These are phyloP conservation scores for Linnaemya vulpina DNA, from an alignment of 2,888 invertebrate species.

Conservation along the genomic window DNA sequence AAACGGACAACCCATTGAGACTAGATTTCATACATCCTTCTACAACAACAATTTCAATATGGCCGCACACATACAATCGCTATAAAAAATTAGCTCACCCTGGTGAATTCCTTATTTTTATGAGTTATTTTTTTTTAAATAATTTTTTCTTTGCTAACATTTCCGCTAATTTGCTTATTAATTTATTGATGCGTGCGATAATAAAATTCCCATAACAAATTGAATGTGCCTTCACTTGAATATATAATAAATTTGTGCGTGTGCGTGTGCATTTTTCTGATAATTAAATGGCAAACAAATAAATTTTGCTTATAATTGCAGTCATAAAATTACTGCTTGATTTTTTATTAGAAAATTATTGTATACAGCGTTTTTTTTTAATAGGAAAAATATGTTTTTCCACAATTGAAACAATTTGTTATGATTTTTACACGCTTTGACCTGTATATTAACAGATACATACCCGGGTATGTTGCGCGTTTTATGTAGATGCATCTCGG, in stretches of 20 bases:
- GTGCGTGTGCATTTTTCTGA: neutral
- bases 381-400: neutral
- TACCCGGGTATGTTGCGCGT: too few species aligned
- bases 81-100: neutral
- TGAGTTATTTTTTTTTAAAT: constrained; percentile 3
- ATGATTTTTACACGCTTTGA: too few species aligned
- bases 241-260: neutral
- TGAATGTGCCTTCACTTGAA: constrained; percentile 12
- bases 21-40: too few species aligned
- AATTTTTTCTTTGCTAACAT: neutral
- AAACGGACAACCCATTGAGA: too few species aligned
- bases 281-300: constrained; percentile 10
- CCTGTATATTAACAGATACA: too few species aligned
- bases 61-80: neutral
- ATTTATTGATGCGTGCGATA: constrained; percentile 61
- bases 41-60: neutral
- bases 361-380: neutral
- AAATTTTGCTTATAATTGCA: constrained; percentile 27
- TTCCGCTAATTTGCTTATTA: constrained; percentile 38
- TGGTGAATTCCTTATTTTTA: constrained; percentile 16
- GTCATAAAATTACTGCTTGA: constrained; percentile 20
- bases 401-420: too few species aligned
- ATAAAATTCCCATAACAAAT: constrained; percentile 63
- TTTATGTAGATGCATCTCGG: too few species aligned
- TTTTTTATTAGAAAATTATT: constrained; percentile 23